Evolutionary conservation across 1,140 invertebrate species (phyloP).

Genomic region (Neodiprion lecontei): DNA sequence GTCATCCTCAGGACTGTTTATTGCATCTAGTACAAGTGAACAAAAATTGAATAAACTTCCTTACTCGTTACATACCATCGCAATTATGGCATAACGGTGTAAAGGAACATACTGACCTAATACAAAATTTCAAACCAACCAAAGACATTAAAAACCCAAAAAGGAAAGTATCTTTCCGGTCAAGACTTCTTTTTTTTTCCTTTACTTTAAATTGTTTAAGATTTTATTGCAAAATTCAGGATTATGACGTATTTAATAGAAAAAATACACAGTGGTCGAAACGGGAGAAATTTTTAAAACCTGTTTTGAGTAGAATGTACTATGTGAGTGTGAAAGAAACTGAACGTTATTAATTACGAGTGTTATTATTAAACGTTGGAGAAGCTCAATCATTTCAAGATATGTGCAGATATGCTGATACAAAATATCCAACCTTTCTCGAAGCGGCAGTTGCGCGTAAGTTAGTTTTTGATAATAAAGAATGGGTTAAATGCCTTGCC

Average conservation of each 20-base stretch:
- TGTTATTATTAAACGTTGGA: slow-evolving; percentile 20
- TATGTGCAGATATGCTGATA: not conserved
- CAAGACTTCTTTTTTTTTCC: too few relatives aligned
- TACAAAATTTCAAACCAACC: too few relatives aligned
- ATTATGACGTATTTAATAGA: slow-evolving; percentile 9
- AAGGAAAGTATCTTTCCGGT: too few relatives aligned
- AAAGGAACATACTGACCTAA: too few relatives aligned
- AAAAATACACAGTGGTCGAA: slow-evolving; percentile 19
- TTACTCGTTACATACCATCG: too few relatives aligned
- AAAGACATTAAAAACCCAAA: too few relatives aligned
- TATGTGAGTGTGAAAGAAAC: slow-evolving; percentile 16
- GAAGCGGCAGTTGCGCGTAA: slow-evolving; percentile 13
- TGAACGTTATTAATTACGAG: slow-evolving; percentile 24
- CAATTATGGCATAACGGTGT: too few relatives aligned
- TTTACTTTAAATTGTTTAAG: too few relatives aligned
- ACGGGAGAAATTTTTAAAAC: slow-evolving; percentile 17
- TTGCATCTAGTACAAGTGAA: too few relatives aligned
- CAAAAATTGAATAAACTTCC: too few relatives aligned
- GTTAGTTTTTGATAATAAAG: not conserved
- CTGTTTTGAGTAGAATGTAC: slow-evolving; percentile 17
- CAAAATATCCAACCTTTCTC: slow-evolving; percentile 12
- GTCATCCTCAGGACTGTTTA: too few relatives aligned
- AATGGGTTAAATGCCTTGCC: slow-evolving; percentile 6
- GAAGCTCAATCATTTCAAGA: slow-evolving; percentile 16
- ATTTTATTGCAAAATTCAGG: too few relatives aligned